These are phyloP conservation scores for Ryuthela nishihirai DNA, from an alignment of 2,888 invertebrate species.

Conservation along the genomic window DNA sequence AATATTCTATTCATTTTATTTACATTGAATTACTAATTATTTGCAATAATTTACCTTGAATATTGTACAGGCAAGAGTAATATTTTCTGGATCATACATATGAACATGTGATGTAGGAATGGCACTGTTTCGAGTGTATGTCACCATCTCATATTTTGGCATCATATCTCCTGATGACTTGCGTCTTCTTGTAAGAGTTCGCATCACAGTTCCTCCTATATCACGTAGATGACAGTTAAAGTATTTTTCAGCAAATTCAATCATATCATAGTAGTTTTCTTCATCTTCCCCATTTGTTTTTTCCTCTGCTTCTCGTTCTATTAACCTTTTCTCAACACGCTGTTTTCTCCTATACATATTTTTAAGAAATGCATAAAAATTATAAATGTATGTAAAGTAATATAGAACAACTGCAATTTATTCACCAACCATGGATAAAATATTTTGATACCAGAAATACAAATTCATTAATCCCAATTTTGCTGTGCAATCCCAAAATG, in stretches of 20 bases:
- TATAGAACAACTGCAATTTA: neutral
- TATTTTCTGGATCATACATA: slow-evolving; percentile 91
- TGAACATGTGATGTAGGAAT: slow-evolving; percentile 92
- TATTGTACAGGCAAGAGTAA: slow-evolving; percentile 79
- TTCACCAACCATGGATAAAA: neutral
- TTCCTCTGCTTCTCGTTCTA: slow-evolving; percentile 68
- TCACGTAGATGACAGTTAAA: slow-evolving; percentile 71
- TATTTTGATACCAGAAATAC: too few relatives aligned
- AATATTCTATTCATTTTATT: too few relatives aligned
- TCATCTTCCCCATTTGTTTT: slow-evolving; percentile 57
- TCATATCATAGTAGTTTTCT: slow-evolving; percentile 66
- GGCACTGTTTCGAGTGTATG: slow-evolving; percentile 77
- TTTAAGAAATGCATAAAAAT: neutral
- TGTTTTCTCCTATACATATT: slow-evolving; percentile 63
- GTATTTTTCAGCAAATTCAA: slow-evolving; percentile 89
- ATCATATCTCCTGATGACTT: slow-evolving; percentile 54
- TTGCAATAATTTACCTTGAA: slow-evolving; percentile 68
- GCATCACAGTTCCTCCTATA: slow-evolving; percentile 45
- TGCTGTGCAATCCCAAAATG: too few relatives aligned
- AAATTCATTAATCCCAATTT: too few relatives aligned
- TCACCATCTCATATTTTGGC: slow-evolving; percentile 89
- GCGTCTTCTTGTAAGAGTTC: slow-evolving; percentile 44
- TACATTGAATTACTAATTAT: too few relatives aligned
- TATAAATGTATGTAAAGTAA: neutral
- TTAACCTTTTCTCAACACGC: slow-evolving; percentile 78